Base-by-base conservation (phyloP, 2,888 invertebrate species). In the Lordiphosa andalusiaca region DNA sequence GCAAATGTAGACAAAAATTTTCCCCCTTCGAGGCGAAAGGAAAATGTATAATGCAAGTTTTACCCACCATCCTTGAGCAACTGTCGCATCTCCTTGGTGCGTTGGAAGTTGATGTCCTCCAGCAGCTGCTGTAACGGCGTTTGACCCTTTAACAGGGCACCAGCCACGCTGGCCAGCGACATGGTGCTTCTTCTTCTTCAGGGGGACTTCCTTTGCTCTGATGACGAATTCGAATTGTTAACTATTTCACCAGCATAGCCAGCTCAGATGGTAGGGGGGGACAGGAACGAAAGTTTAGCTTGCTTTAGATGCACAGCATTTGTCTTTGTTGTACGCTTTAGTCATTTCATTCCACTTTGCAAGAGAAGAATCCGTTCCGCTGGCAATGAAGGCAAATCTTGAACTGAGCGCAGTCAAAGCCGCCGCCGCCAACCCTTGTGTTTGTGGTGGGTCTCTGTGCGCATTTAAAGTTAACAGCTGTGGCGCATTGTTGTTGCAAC, bases 41-140 rank as follows among this genome's bases (percentile, higher is more conserved):
- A 12, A n/a, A 16, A 37, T 35, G 13, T 6, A 3, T 6, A 38
- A 40, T 13, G 35, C 4, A 51, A 33, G 2, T 7, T 4, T 30
- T 56, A 78, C 88, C 86, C 88, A 95, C 96, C 96, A 91, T 96
- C 96, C 90, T 96, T 96, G 84, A 96, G 91, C 75, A 96, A 90
- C 89, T 96, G 96, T 46, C 96, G 91, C 93, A 96, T 95, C 90
- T 96, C 96, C 90, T 97, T 96, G 51, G 96, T 96, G 70, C 96
- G 92, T 89, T 97, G 96, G 85, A 96, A 97, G 90, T 96, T 96
- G 72, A 97, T 97, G 90, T 97, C 97, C 87, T 96, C 96, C 61
- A 97, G 90, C 55, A 97, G 91, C 86, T 96, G 96, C 87, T 96
- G 96, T 75, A 97, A 90, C 89, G 95, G 93, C 30, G 95, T 95